Evolutionary conservation across 2,797 vertebrate species (phyloP), one percentile per base, ranked within the genome.

Genomic region (Muscicapa striata): DNA sequence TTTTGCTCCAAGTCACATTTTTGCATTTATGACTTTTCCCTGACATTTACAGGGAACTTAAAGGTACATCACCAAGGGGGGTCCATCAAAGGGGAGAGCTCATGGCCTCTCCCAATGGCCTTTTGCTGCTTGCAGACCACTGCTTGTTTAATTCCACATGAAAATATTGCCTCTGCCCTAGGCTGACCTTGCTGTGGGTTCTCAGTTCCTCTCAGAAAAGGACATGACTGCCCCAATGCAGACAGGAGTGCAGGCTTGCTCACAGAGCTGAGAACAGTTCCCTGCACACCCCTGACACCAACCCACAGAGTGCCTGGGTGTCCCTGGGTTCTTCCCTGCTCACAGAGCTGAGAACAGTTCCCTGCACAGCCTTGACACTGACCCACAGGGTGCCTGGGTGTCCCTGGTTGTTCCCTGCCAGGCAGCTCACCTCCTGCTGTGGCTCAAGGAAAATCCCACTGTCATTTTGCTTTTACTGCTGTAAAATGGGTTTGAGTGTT

Each of bases 171-270:
- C 66, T 74, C 45, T 81, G 73, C 54, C 63, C 49, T 34, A 1
- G 52, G 74, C 38, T 80, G 89, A 29, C 15, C 48, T 77, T 18
- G 32, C 45, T 32, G 11, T n/a, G 70, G 23, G 13, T 27, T 84
- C 77, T 91, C 64, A 54, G 85, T 84, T 91, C 85, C 93, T 86
- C 49, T 52, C 8, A 9, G 48, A 32, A 10, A 54, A 9, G 29
- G 8, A 1, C 0, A 10, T 22, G 59, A 32, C 14, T 1, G 2
- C 32, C 63, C 34, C 1, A 0, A 0, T 5, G 30, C 30, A 41
- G 55, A 23, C n/a, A 77, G 54, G 36, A 45, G 26, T 1, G 38
- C 79, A 74, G 51, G 34, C 26, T 8, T 34, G 34, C 34, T 34
- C 34, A 34, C 34, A 34, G 34, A 34, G 34, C 34, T 34, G 34